Evolutionary conservation across 2,797 vertebrate genomes (phyloP).

Genomic region (Columba guinea): DNA sequence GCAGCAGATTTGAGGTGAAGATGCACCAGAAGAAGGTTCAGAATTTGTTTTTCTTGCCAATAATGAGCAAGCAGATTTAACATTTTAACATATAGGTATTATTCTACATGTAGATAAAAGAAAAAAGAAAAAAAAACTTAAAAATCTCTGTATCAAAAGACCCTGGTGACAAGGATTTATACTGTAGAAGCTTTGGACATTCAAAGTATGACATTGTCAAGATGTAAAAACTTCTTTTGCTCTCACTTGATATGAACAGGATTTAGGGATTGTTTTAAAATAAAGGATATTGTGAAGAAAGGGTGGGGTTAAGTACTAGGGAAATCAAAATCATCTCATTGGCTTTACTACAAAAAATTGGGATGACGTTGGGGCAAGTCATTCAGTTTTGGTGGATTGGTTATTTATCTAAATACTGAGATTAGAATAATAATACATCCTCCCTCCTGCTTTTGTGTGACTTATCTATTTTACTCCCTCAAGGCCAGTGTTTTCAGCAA

Average conservation of each 20-base stretch:
- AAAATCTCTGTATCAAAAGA: background rate
- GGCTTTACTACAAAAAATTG: background rate
- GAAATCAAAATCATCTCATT: constrained; percentile 23
- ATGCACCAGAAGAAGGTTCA: constrained; percentile 19
- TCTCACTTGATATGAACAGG: background rate
- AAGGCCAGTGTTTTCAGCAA: background rate
- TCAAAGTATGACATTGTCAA: background rate
- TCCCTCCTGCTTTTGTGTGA: background rate
- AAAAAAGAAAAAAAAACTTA: background rate
- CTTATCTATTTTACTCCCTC: background rate
- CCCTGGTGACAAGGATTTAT: background rate
- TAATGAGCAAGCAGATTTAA: constrained; percentile 39
- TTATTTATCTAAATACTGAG: background rate
- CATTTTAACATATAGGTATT: constrained; percentile 9
- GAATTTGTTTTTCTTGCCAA: constrained; percentile 11
- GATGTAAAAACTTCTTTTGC: background rate
- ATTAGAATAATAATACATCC: background rate
- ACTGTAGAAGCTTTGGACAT: background rate
- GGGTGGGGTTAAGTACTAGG: background rate
- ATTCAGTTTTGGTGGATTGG: background rate
- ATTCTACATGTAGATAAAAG: background rate
- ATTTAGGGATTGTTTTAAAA: constrained; percentile 18
- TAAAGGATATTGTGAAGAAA: background rate
- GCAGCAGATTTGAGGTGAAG: constrained; percentile 11
- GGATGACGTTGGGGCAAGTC: background rate